These are phyloP conservation scores for Bombus turneri DNA, from an alignment of 1,140 invertebrate species.

Conservation along the genomic window DNA sequence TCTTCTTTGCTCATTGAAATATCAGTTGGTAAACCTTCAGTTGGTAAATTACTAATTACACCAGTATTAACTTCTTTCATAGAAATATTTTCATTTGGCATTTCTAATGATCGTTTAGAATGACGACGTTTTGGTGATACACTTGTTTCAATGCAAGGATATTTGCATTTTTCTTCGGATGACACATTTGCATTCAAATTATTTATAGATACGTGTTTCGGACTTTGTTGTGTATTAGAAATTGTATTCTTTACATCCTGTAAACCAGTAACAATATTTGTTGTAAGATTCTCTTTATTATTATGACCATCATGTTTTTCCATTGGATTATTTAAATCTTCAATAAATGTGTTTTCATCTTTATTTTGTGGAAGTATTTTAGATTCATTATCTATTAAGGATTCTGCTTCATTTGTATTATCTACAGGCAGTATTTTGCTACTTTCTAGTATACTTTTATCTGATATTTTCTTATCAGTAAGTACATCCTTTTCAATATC, in stretches of 20 bases:
- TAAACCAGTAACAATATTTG: constrained; percentile 25
- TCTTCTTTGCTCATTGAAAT: background rate
- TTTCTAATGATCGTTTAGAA: constrained; percentile 35
- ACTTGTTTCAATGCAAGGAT: background rate
- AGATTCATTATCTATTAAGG: background rate
- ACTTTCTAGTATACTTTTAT: background rate
- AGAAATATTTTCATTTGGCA: background rate
- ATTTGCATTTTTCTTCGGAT: constrained; percentile 40
- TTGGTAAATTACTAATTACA: background rate
- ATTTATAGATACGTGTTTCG: background rate
- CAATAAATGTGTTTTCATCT: constrained; percentile 30
- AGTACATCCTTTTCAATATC: background rate
- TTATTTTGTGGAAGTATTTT: constrained; percentile 1
- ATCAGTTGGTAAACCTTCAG: background rate
- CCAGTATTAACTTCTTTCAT: background rate
- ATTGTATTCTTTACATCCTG: background rate
- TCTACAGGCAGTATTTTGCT: background rate
- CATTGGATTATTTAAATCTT: constrained; percentile 31
- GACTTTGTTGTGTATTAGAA: background rate
- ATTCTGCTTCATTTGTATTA: background rate
- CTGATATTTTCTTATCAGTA: background rate
- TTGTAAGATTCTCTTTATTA: constrained; percentile 64
- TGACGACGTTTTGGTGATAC: background rate
- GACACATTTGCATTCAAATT: background rate
- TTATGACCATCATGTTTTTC: constrained; percentile 36